Evolutionary conservation across 2,113 vertebrate species (phyloP).

Genomic region (Cynoglossus semilaevis): DNA sequence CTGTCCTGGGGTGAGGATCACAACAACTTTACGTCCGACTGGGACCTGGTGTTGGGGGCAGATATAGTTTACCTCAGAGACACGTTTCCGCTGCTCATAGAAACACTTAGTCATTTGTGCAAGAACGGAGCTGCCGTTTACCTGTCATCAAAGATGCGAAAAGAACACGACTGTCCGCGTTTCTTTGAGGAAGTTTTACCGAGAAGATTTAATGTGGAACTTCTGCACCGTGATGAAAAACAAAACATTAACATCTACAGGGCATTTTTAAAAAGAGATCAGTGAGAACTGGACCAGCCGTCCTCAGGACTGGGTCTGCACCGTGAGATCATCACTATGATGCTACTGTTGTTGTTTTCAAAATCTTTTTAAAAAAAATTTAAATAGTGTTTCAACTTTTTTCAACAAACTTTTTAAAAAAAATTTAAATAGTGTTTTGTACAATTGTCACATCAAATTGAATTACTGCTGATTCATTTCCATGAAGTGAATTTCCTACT

Average conservation of each 20-base stretch:
- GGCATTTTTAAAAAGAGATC: slow-evolving; percentile 51
- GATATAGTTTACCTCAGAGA: slow-evolving; percentile 83
- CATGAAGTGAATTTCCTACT: too few species aligned
- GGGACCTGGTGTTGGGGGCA: slow-evolving; percentile 83
- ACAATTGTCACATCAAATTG: too few species aligned
- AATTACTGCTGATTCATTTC: too few species aligned
- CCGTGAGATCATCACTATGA: neutral
- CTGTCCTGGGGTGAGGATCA: slow-evolving; percentile 85
- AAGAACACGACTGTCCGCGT: slow-evolving; percentile 71
- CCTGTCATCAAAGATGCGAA: slow-evolving; percentile 83
- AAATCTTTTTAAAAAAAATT: too few species aligned
- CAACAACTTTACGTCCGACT: slow-evolving; percentile 75
- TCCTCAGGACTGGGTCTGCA: neutral
- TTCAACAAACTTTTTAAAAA: too few species aligned
- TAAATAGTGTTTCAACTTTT: too few species aligned
- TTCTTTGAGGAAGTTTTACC: slow-evolving; percentile 79
- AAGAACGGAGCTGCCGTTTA: slow-evolving; percentile 68
- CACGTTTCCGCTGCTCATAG: slow-evolving; percentile 78
- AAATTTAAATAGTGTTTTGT: too few species aligned
- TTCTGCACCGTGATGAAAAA: slow-evolving; percentile 69
- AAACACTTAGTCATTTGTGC: slow-evolving; percentile 81
- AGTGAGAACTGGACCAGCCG: slow-evolving; percentile 3
- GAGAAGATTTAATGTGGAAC: slow-evolving; percentile 72
- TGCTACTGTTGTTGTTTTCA: too few species aligned
- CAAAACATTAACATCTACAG: slow-evolving; percentile 82